Evolutionary conservation across 2,797 vertebrate genomes (phyloP).

Genomic region (Oceanodroma leucorhoa): DNA sequence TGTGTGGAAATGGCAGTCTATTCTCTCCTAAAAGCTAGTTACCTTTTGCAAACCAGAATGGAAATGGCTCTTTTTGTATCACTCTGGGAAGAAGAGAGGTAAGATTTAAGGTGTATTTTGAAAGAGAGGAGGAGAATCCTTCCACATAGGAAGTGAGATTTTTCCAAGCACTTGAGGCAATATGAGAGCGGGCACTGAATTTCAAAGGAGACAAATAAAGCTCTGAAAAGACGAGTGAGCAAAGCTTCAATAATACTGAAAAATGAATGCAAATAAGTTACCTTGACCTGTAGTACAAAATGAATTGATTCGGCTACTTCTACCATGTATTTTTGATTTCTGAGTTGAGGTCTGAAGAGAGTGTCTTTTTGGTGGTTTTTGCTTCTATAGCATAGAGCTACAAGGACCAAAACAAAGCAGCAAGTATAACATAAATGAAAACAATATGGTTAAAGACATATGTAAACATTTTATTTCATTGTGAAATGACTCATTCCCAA

Average conservation of each 20-base stretch:
- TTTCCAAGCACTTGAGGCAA: background rate
- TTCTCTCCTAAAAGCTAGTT: background rate
- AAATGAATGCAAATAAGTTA: background rate
- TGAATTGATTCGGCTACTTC: background rate
- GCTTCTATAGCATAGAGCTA: background rate
- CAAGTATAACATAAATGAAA: background rate
- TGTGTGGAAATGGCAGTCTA: background rate
- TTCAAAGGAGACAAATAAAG: background rate
- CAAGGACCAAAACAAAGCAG: background rate
- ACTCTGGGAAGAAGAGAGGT: background rate
- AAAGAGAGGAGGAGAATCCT: background rate
- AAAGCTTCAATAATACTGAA: background rate
- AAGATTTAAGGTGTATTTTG: background rate
- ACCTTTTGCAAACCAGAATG: background rate
- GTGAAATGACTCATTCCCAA: background rate
- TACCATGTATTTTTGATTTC: background rate
- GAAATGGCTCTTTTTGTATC: background rate
- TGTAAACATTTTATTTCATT: background rate
- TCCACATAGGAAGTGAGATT: background rate
- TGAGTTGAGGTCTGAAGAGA: background rate
- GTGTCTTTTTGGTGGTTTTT: background rate
- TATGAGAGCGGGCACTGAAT: background rate
- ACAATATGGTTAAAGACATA: background rate
- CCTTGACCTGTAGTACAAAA: background rate
- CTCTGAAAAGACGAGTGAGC: background rate